phyloP scores from a whole-genome alignment of 2,797 vertebrate species.

The Mallotus villosus region DNA sequence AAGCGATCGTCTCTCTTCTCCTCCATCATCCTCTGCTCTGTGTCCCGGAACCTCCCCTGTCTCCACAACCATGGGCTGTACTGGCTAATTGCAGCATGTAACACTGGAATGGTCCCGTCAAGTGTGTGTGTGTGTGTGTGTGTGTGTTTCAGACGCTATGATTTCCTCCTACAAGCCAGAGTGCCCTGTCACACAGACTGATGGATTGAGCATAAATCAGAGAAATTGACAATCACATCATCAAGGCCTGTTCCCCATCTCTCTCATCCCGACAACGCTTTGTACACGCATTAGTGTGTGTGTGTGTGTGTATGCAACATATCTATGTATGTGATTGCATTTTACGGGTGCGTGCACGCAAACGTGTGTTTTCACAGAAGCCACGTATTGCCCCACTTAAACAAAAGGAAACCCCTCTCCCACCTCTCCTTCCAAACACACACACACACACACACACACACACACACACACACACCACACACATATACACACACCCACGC shows the following conservation, averaged over 20 bases:
- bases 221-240: constrained; percentile 60
- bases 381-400: constrained; percentile 71
- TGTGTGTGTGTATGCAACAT: constrained; percentile 17
- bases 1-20: constrained; percentile 37
- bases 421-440: constrained; percentile 40
- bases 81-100: constrained; percentile 63
- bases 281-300: constrained; percentile 19
- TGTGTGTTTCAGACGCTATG: constrained; percentile 67
- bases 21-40: constrained; percentile 19
- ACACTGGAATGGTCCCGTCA: constrained; percentile 15
- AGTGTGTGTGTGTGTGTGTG: constrained; percentile 29
- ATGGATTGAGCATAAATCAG: constrained; percentile 63
- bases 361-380: constrained; percentile 59
- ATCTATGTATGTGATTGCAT: neutral
- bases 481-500: constrained; percentile 64
- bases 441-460: constrained; percentile 70
- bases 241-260: constrained; percentile 34
- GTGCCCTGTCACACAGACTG: constrained; percentile 51
- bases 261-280: constrained; percentile 23
- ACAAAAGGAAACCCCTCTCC: constrained; percentile 73
- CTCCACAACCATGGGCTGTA: constrained; percentile 37
- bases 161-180: constrained; percentile 63
- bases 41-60: neutral
- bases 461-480: constrained; percentile 58
- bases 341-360: constrained; percentile 24